phyloP scores from a whole-genome alignment of 23 tunicate species.

The Diplosoma virens region DNA sequence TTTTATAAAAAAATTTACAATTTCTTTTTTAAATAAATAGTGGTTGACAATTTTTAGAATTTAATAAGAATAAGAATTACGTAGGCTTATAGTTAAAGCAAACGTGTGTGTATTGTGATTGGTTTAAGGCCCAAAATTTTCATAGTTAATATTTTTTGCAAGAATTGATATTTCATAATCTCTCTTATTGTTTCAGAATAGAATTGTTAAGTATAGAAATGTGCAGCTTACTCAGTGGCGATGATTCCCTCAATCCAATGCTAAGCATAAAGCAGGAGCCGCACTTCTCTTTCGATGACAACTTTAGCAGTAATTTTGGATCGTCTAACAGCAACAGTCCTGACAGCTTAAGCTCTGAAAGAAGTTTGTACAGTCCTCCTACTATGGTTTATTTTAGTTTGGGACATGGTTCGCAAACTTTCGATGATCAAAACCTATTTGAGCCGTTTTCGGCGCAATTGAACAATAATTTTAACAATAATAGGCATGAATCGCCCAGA shows the following conservation, averaged over 20 bases:
- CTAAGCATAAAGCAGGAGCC: conserved; percentile 85
- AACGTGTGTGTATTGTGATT: no score
- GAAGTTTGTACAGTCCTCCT: conserved; percentile 72
- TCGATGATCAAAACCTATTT: conserved; percentile 28
- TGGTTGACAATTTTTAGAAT: no score
- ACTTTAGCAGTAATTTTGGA: conserved; percentile 52
- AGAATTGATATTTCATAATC: no score
- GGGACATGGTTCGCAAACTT: not conserved
- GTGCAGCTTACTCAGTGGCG: conserved; percentile 34
- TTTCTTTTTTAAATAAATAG: no score
- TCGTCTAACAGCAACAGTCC: conserved; percentile 68
- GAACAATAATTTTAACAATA: conserved; percentile 47
- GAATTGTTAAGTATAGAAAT: not conserved
- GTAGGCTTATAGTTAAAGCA: no score
- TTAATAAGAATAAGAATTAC: no score
- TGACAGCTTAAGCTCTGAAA: conserved; percentile 69
- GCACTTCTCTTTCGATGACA: conserved; percentile 63
- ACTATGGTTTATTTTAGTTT: conserved; percentile 51
- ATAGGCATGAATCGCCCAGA: conserved; percentile 33
- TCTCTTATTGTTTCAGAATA: no score
- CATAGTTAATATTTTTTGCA: no score
- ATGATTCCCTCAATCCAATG: conserved; percentile 54
- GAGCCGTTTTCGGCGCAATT: conserved; percentile 22
- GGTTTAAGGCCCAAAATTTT: no score
- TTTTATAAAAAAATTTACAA: no score